Conservation (phyloP, 2,113 vertebrate genomes). For the Solea senegalensis region DNA sequence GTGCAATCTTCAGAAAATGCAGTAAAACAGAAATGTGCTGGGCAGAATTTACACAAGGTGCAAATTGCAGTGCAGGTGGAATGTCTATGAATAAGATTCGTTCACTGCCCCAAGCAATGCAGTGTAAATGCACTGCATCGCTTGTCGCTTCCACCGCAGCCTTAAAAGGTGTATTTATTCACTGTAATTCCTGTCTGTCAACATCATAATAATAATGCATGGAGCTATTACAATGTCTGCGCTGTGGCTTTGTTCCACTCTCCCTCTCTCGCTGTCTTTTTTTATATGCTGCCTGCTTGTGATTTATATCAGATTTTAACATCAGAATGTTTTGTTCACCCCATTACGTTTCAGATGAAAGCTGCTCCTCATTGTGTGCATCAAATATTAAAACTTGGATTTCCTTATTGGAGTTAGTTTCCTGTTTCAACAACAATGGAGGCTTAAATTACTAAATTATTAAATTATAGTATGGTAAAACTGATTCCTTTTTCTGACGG, state of each 20-base stretch:
- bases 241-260: not conserved
- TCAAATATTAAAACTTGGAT: constrained; percentile 1
- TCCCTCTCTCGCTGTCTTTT: not conserved
- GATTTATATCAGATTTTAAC: not conserved
- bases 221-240: not conserved
- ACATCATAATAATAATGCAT: not conserved
- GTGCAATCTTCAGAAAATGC: too few species aligned
- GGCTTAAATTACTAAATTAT: not conserved
- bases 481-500: not conserved
- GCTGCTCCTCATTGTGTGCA: not conserved
- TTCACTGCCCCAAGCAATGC: not conserved
- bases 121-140: constrained; percentile 7
- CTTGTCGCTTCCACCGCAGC: constrained; percentile 22
- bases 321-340: constrained; percentile 2
- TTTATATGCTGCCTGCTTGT: not conserved
- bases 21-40: too few species aligned
- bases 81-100: too few species aligned
- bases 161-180: constrained; percentile 7
- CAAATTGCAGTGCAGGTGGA: too few species aligned
- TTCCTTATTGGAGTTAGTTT: too few species aligned
- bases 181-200: not conserved
- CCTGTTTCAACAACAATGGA: not conserved
- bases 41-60: too few species aligned
- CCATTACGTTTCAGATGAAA: not conserved
- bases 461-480: not conserved